Conservation (phyloP, 2,888 invertebrate genomes). For the Digitonthophagus gazella region DNA sequence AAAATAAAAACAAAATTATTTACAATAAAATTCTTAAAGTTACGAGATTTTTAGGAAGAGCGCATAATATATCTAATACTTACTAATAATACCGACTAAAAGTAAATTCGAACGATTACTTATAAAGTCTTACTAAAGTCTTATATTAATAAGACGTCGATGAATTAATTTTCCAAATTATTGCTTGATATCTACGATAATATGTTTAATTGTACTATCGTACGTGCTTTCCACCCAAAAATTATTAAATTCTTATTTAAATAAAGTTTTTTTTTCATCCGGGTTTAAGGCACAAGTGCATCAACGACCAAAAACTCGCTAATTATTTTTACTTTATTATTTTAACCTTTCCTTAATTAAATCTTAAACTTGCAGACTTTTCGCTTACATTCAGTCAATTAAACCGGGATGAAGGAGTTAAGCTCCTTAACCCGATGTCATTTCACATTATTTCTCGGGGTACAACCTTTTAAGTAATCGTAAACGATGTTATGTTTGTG, state of each 20-base stretch:
- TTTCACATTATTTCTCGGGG: constrained; percentile 40
- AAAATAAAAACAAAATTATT: too few relatives aligned
- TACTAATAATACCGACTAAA: too few relatives aligned
- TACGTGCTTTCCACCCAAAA: neutral
- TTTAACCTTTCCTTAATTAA: neutral
- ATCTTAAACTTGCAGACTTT: neutral
- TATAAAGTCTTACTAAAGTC: too few relatives aligned
- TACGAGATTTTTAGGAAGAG: too few relatives aligned
- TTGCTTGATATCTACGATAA: neutral
- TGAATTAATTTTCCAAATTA: neutral
- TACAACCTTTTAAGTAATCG: constrained; percentile 55
- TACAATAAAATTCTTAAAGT: too few relatives aligned
- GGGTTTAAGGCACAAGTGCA: neutral
- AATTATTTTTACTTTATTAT: neutral
- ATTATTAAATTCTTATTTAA: too few relatives aligned
- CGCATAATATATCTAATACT: too few relatives aligned
- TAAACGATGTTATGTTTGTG: constrained; percentile 57
- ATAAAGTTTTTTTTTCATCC: too few relatives aligned
- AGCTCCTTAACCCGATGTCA: constrained; percentile 38
- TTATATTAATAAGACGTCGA: too few relatives aligned
- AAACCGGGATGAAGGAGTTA: constrained; percentile 33
- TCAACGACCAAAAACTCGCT: too few relatives aligned
- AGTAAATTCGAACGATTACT: neutral
- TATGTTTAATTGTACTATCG: neutral
- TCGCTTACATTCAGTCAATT: neutral